Conservation (phyloP, 2,888 invertebrate genomes). For the Athalia circularis region DNA sequence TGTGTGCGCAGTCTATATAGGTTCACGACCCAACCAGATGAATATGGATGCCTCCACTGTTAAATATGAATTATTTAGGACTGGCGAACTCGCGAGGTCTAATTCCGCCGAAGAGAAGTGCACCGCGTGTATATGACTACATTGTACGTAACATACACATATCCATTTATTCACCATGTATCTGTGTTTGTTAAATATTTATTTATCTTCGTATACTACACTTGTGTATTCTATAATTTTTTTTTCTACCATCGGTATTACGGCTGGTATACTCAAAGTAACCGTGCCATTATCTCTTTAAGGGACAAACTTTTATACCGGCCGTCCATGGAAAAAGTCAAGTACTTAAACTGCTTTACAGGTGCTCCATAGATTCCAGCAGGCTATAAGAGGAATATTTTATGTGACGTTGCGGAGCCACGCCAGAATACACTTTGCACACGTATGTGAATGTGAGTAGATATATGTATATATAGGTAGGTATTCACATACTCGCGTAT, state of each 20-base stretch:
- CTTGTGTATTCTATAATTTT: not conserved
- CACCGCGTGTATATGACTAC: not conserved
- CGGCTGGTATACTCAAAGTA: not conserved
- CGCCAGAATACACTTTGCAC: conserved; percentile 12
- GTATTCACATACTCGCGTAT: not conserved
- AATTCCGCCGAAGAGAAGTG: conserved; percentile 13
- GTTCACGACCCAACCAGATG: conserved; percentile 17
- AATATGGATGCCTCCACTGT: conserved; percentile 35
- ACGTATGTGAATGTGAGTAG: not conserved
- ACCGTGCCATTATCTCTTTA: not conserved
- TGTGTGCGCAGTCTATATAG: conserved; percentile 26
- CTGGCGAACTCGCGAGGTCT: conserved; percentile 19
- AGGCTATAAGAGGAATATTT: conserved; percentile 28
- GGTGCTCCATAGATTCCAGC: conserved; percentile 34
- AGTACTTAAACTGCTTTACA: conserved; percentile 40
- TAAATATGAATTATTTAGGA: conserved; percentile 43
- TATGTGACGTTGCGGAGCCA: conserved; percentile 23
- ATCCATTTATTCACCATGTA: not conserved
- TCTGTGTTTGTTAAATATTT: not conserved
- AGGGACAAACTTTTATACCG: conserved; percentile 18
- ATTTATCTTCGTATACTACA: not conserved
- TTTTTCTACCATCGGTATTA: not conserved
- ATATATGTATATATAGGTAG: not conserved
- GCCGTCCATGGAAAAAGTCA: conserved; percentile 25
- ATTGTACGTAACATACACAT: not conserved